Conservation (phyloP, 2,113 vertebrate genomes). For the Coreoperca whiteheadi region DNA sequence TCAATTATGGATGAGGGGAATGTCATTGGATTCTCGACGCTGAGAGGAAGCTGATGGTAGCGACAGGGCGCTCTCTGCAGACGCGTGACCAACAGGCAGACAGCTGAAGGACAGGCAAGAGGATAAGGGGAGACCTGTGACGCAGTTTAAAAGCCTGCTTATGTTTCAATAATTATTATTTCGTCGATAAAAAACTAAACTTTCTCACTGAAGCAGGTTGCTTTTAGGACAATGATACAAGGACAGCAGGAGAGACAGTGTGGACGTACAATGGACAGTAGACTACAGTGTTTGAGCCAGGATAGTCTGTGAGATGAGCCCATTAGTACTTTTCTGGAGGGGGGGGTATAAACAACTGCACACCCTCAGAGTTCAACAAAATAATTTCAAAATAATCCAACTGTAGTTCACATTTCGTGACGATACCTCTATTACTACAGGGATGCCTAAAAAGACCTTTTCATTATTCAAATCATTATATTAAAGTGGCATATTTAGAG, state of each 20-base stretch:
- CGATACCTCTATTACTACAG: too few species aligned
- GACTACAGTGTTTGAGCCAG: background rate
- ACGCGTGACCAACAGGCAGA: constrained; percentile 61
- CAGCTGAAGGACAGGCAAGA: constrained; percentile 59
- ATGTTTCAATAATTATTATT: background rate
- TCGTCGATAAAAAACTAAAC: background rate
- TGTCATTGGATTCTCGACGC: constrained; percentile 80
- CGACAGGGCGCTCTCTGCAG: constrained; percentile 70
- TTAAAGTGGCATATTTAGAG: background rate
- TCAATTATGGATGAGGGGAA: constrained; percentile 85
- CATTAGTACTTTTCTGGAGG: background rate
- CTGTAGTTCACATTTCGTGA: too few species aligned
- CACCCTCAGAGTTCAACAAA: background rate
- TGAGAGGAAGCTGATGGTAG: constrained; percentile 70
- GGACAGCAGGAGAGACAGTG: background rate
- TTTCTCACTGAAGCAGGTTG: background rate
- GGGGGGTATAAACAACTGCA: background rate
- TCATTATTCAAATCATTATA: background rate
- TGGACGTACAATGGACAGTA: background rate
- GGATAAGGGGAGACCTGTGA: constrained; percentile 8
- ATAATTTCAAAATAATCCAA: too few species aligned
- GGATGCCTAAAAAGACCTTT: background rate
- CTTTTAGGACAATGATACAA: background rate
- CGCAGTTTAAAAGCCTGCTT: background rate
- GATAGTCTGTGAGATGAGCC: background rate